Percentiles rank a stretch among this genome's conserved stretches.
Conservation (phyloP, 1,140 invertebrate species). For the Trachelipus rathkii region DNA sequence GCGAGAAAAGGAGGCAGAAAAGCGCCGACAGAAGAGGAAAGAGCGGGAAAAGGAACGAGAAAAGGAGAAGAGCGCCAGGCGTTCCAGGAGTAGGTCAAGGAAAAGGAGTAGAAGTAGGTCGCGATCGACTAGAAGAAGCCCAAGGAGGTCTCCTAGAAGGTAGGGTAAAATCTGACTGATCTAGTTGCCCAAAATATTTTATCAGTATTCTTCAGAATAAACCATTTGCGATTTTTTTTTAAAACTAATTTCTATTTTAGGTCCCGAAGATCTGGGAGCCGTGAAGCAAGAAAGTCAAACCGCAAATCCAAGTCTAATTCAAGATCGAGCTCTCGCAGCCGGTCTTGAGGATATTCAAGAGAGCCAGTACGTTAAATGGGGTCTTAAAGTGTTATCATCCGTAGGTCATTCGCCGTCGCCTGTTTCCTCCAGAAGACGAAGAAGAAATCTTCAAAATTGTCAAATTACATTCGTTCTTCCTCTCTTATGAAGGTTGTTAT, state of each 20-base stretch:
- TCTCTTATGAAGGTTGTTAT: conserved; percentile 5
- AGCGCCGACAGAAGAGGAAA: background rate
- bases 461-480: background rate
- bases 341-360: background rate
- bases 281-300: background rate
- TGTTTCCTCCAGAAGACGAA: background rate
- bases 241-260: background rate
- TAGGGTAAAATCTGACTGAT: background rate
- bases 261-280: background rate
- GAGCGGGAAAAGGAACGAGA: conserved; percentile 21
- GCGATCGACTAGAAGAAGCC: conserved; percentile 7
- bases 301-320: background rate
- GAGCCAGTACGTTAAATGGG: background rate
- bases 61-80: conserved; percentile 14
- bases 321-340: background rate
- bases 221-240: too few species aligned
- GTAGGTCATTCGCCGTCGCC: too few species aligned
- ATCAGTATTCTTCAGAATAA: too few species aligned
- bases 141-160: conserved; percentile 27
- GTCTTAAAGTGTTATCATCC: background rate
- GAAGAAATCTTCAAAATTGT: background rate
- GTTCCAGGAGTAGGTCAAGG: background rate
- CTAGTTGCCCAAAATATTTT: too few species aligned
- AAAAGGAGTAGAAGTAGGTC: conserved; percentile 19
- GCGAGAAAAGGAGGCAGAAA: conserved; percentile 22